Base-by-base conservation (phyloP, 2,113 vertebrate genomes). In the Notarius quadriscutis region DNA sequence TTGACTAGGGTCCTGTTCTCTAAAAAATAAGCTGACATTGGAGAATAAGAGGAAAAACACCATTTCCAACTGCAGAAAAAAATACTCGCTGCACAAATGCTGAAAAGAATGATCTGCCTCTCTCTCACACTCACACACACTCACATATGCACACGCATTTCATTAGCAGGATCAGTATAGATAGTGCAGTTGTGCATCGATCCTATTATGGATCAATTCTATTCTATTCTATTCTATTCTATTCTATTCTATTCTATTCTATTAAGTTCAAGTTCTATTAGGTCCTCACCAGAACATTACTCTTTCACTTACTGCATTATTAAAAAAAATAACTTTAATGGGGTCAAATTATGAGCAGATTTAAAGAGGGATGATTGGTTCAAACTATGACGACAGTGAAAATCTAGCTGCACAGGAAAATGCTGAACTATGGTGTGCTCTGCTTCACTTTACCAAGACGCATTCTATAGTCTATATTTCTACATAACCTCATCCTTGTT, bases 121-220 rank as follows among this genome's bases (percentile, higher is more conserved):
- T 7, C 30, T 17, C 10, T 27, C 65, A 67, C 65, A 34, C 67
- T 30, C 65, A 69, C 65, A 69, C 67, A 71, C 27, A 71, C 18
- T 5, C 50, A 53, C 50, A 78, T 25, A 53, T 50, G 27, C 85
- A n/a, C 55, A 58, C 63, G 48, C 85, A 69, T 4, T 58, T 67
- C 53, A 57, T 57, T 72, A 34, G 83, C 22, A 74, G 30, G 67
- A 41, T 74, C 67, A 84, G n/a, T 25, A 10, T 41, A 58, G 67
- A 84, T 58, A 22, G 83, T 27, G 51, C 84, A 80, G 60, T 17
- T 51, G 60, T 48, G 48, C 75, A 80, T 80, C 69, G 83, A 74
- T 84, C 27, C 27, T 11, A 72, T 48, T 62, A 25, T 62, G 79
- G 57, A 62, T 81, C 20, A 30, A n/a, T n/a, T n/a, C n/a, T n/a